phyloP scores from a whole-genome alignment of 2,888 invertebrate genomes.

The Clunio marinus region DNA sequence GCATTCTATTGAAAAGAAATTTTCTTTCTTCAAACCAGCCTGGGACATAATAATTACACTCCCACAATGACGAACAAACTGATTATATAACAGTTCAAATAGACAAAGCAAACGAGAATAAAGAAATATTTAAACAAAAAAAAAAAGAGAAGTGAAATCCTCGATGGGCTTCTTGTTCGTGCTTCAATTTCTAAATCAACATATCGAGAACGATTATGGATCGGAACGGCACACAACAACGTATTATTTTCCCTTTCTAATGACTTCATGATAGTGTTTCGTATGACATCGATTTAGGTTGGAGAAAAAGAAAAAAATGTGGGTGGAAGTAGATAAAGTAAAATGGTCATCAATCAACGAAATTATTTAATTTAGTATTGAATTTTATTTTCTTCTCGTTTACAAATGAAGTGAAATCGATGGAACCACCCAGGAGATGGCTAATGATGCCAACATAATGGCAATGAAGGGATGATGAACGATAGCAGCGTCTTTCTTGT shows the following conservation, averaged over 20 bases:
- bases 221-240: not conserved
- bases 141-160: slow-evolving; percentile 14
- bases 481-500: not conserved
- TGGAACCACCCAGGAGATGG: not conserved
- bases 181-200: slow-evolving; percentile 33
- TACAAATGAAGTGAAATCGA: not conserved
- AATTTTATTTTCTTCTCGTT: not conserved
- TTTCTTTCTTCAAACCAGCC: too few species aligned
- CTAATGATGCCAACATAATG: not conserved
- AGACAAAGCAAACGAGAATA: not conserved
- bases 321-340: not conserved
- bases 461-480: not conserved
- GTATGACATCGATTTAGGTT: not conserved
- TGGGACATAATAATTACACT: too few species aligned
- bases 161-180: slow-evolving; percentile 24
- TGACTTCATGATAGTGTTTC: slow-evolving; percentile 14
- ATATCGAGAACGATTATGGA: slow-evolving; percentile 29
- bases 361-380: slow-evolving; percentile 2
- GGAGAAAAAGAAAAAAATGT: not conserved
- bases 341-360: not conserved
- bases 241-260: slow-evolving; percentile 7
- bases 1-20: too few species aligned
- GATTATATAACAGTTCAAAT: slow-evolving; percentile 24
- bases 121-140: slow-evolving; percentile 24
- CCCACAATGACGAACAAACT: too few species aligned